Evolutionary conservation across 1,140 invertebrate genomes (phyloP).

Genomic region (Bemisia tabaci): DNA sequence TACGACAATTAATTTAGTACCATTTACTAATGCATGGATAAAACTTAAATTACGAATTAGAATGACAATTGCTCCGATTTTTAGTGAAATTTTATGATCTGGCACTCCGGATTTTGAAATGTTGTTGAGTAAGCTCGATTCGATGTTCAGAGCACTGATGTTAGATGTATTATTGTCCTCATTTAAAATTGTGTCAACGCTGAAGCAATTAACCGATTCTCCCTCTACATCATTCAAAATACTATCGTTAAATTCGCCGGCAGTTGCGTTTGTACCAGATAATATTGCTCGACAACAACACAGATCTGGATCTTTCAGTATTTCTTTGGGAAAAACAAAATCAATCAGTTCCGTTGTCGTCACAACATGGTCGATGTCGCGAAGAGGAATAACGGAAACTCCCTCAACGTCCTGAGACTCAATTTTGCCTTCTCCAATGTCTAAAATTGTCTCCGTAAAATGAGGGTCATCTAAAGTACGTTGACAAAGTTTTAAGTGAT

Average conservation of each 20-base stretch:
- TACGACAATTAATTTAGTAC: slow-evolving; percentile 7
- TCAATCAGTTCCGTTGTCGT: slow-evolving; percentile 8
- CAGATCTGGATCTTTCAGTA: slow-evolving; percentile 15
- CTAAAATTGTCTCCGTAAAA: slow-evolving; percentile 14
- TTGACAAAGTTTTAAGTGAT: slow-evolving; percentile 15
- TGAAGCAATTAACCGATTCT: not conserved
- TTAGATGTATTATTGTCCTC: not conserved
- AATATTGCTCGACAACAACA: slow-evolving; percentile 14
- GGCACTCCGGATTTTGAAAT: not conserved
- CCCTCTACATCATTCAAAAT: not conserved
- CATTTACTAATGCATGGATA: slow-evolving; percentile 3
- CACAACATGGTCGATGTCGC: slow-evolving; percentile 6
- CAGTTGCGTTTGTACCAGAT: not conserved
- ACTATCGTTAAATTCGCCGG: slow-evolving; percentile 5
- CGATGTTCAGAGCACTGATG: not conserved
- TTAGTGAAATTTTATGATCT: slow-evolving; percentile 3
- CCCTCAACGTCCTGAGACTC: slow-evolving; percentile 15
- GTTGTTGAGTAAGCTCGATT: not conserved
- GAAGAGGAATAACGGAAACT: slow-evolving; percentile 13
- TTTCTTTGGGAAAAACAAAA: slow-evolving; percentile 5
- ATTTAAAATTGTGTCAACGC: not conserved
- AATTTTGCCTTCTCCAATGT: slow-evolving; percentile 15
- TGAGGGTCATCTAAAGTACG: slow-evolving; percentile 12
- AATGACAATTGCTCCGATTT: slow-evolving; percentile 2
- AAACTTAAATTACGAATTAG: slow-evolving; percentile 7